These are phyloP conservation scores for Chrysemys picta DNA, from an alignment of 2,113 vertebrate species.

Conservation along the genomic window DNA sequence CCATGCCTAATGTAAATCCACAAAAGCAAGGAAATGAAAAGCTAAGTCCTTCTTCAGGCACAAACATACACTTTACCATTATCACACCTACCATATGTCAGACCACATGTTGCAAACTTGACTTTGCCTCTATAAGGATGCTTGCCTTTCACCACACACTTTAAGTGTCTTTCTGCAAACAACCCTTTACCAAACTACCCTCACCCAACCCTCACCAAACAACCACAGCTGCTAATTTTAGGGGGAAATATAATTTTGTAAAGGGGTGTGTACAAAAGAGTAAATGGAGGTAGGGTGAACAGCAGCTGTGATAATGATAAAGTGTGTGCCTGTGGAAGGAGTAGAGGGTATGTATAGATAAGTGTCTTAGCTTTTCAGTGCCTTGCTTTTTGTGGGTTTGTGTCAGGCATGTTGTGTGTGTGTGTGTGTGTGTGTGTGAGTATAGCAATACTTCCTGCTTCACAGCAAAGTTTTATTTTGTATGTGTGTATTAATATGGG, in stretches of 20 bases:
- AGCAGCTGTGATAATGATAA: not conserved
- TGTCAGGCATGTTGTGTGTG: not conserved
- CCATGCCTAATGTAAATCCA: not conserved
- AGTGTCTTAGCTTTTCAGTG: too few species aligned
- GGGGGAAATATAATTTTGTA: not conserved
- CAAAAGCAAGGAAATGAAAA: not conserved
- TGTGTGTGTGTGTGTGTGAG: not conserved
- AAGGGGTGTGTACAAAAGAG: not conserved
- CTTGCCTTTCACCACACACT: not conserved
- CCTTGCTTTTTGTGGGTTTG: not conserved
- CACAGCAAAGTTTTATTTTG: not conserved
- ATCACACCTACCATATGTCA: fast-evolving
- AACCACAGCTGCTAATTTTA: not conserved
- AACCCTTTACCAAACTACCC: not conserved
- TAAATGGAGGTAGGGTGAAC: not conserved
- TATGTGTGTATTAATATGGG: not conserved
- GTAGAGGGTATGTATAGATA: not conserved
- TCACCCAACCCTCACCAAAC: not conserved
- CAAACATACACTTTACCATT: not conserved
- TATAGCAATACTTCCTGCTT: not conserved
- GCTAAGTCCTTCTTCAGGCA: fast-evolving
- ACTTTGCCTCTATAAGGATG: not conserved
- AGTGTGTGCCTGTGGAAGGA: not conserved
- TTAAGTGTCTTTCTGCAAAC: not conserved
- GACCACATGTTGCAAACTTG: fast-evolving